Evolutionary conservation across 2,113 vertebrate genomes (phyloP).

Genomic region (Glareola pratincola): DNA sequence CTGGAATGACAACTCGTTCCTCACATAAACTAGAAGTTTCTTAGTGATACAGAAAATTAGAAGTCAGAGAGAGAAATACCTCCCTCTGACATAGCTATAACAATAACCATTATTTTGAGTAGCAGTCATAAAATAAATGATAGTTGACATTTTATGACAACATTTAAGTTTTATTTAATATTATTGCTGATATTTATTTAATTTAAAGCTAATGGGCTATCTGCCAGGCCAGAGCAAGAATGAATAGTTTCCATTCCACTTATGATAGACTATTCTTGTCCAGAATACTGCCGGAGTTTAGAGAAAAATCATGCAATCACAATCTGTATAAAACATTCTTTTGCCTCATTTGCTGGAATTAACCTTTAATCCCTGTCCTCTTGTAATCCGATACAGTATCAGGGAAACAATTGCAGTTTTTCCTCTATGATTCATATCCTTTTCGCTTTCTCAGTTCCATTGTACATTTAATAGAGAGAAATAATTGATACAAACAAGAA

Average conservation of each 20-base stretch:
- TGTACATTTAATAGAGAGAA: neutral
- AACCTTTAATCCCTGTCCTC: neutral
- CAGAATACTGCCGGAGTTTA: neutral
- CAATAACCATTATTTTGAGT: constrained; percentile 65
- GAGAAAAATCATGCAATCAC: neutral
- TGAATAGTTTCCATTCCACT: neutral
- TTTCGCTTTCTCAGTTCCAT: neutral
- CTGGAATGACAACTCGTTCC: constrained; percentile 64
- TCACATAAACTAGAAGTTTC: constrained; percentile 60
- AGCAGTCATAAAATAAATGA: constrained; percentile 70
- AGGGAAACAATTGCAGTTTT: neutral
- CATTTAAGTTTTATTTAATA: constrained; percentile 72
- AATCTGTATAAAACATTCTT: neutral
- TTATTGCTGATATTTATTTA: constrained; percentile 70
- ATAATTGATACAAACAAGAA: neutral
- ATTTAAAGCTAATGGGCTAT: constrained; percentile 66
- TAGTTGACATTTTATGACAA: constrained; percentile 72
- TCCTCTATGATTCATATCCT: neutral
- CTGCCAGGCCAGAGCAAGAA: constrained; percentile 53
- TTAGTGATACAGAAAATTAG: constrained; percentile 43
- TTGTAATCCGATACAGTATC: neutral
- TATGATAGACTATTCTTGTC: constrained; percentile 3
- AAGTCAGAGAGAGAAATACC: constrained; percentile 60
- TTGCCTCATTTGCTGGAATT: neutral
- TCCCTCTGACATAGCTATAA: constrained; percentile 50